These are phyloP conservation scores for Peribatodes rhomboidaria DNA, from an alignment of 2,888 invertebrate species.

Conservation along the genomic window DNA sequence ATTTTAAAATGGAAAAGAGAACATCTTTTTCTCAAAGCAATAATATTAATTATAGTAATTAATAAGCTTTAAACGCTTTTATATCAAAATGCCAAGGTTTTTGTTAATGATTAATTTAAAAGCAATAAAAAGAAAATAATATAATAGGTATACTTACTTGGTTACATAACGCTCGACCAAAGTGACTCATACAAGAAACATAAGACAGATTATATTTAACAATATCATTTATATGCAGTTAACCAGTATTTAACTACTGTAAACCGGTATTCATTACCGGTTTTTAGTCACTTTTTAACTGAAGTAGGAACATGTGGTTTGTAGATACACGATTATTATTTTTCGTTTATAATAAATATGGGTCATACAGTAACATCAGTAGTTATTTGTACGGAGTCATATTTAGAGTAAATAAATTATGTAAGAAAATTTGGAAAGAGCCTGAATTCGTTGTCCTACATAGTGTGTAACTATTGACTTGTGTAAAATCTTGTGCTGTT, in stretches of 20 bases:
- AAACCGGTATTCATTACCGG: conserved; percentile 4
- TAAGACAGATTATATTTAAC: conserved; percentile 12
- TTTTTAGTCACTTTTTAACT: neutral
- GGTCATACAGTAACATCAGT: no score
- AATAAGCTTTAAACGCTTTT: neutral
- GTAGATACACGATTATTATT: conserved; percentile 19
- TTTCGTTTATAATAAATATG: no score
- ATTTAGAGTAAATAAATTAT: no score
- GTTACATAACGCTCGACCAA: neutral
- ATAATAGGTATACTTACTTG: no score
- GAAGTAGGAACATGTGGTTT: neutral
- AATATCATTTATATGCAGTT: neutral
- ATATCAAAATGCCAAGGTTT: conserved; percentile 3
- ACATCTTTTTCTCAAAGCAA: neutral
- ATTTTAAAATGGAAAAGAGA: neutral
- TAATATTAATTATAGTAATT: neutral
- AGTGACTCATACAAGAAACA: conserved; percentile 12
- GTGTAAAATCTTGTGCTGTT: no score
- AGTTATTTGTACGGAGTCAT: no score
- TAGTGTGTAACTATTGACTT: no score
- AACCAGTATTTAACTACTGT: conserved; percentile 5
- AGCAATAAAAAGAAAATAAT: conserved; percentile 7
- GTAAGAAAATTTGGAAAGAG: no score
- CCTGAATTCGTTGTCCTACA: no score
- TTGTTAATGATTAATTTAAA: neutral